phyloP scores from a whole-genome alignment of 2,888 invertebrate genomes.

The Aphodius sticticus region DNA sequence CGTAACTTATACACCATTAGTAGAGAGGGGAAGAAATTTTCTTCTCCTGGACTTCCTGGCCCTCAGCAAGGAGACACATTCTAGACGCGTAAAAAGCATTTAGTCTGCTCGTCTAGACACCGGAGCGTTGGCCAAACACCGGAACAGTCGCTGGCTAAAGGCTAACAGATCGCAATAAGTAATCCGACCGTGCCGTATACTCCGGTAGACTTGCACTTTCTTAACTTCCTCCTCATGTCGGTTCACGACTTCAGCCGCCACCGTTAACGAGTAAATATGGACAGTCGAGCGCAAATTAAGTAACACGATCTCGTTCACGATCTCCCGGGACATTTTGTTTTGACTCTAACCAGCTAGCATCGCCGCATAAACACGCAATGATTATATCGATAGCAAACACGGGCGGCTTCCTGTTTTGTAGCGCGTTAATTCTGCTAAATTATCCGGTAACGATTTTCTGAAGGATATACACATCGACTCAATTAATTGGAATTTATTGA shows the following conservation, averaged over 20 bases:
- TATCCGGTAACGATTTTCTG: neutral
- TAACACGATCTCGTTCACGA: neutral
- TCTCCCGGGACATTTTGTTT: neutral
- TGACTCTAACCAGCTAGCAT: neutral
- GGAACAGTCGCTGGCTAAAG: neutral
- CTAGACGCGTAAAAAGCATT: neutral
- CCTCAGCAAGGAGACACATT: neutral
- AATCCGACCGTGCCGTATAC: neutral
- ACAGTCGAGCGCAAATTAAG: neutral
- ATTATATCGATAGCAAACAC: neutral
- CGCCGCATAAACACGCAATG: neutral
- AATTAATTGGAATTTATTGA: neutral
- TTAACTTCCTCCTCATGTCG: neutral
- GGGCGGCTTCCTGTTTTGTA: neutral
- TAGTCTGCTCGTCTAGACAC: neutral
- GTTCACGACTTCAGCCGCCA: neutral
- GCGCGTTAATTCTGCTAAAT: neutral
- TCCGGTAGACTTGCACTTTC: neutral
- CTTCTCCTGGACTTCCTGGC: neutral
- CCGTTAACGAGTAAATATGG: neutral
- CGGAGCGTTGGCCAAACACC: neutral
- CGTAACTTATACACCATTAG: neutral
- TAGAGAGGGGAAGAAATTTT: neutral
- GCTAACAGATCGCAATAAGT: neutral
- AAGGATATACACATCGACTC: neutral